phyloP scores from a whole-genome alignment of 2,113 vertebrate genomes.

The Dromaius novaehollandiae region DNA sequence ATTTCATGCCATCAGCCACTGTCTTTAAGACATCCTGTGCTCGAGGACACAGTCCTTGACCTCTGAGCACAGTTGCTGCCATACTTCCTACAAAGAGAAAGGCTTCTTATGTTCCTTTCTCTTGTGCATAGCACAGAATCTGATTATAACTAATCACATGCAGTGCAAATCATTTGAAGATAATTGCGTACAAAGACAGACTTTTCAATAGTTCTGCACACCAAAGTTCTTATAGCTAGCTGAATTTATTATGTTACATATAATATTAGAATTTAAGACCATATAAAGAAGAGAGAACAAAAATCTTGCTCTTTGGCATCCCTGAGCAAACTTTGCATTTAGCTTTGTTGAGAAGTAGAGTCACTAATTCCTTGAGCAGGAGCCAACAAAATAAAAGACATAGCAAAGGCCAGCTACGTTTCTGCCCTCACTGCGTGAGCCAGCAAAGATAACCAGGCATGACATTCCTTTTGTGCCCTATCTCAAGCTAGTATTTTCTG shows the following conservation, averaged over 20 bases:
- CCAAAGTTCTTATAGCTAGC: background rate
- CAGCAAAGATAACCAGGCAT: fast-evolving
- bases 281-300: background rate
- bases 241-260: background rate
- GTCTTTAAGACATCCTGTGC: background rate
- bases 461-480: background rate
- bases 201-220: background rate
- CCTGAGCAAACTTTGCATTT: background rate
- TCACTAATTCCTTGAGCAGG: background rate
- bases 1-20: background rate
- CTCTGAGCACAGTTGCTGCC: background rate
- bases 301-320: background rate
- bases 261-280: background rate
- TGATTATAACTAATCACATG: background rate
- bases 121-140: background rate
- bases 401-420: background rate
- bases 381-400: fast-evolving
- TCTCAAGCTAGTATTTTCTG: background rate
- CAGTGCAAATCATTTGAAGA: background rate
- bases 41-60: background rate
- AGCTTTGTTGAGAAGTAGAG: background rate
- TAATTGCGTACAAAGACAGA: background rate
- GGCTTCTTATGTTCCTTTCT: background rate
- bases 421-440: background rate
- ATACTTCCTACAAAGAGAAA: background rate